Percentiles rank a stretch among this genome's conserved stretches.
Evolutionary conservation across 2,113 vertebrate species (phyloP).

Genomic region (Pitta sordida): DNA sequence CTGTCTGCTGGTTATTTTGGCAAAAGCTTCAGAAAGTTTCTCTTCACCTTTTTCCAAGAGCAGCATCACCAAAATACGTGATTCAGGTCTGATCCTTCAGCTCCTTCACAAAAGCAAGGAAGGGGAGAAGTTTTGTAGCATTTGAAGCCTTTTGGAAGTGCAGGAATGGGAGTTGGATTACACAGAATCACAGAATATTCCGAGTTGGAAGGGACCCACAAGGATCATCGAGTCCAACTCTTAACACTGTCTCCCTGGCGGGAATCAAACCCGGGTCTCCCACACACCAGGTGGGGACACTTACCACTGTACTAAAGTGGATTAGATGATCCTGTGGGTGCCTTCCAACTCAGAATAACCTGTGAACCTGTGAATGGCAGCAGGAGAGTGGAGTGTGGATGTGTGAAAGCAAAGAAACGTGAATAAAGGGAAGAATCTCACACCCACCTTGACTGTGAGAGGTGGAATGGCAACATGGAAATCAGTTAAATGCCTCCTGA

Average conservation of each 20-base stretch:
- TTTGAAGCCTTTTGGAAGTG: background rate
- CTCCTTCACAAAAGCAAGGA: background rate
- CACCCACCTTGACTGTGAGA: background rate
- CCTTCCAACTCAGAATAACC: too few species aligned
- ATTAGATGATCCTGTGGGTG: too few species aligned
- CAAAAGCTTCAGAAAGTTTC: background rate
- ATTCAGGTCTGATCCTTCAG: background rate
- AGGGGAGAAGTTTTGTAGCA: background rate
- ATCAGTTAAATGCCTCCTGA: background rate
- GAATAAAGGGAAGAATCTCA: background rate
- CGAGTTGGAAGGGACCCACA: too few species aligned
- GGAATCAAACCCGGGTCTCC: too few species aligned
- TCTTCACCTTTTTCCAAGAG: background rate
- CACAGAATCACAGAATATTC: too few species aligned
- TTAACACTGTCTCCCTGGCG: too few species aligned
- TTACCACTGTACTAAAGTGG: too few species aligned
- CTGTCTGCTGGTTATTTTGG: background rate
- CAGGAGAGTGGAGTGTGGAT: background rate
- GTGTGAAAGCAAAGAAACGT: background rate
- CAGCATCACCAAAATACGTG: background rate
- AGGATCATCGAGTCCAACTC: too few species aligned
- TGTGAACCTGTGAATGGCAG: background rate
- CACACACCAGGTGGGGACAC: too few species aligned
- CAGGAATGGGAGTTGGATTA: too few species aligned
- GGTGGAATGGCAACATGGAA: fast-evolving